A percentile compares a stretch with the other conserved stretches of the same genome.
Conservation (phyloP, 2,113 vertebrate species). For the Seriola quinqueradiata region DNA sequence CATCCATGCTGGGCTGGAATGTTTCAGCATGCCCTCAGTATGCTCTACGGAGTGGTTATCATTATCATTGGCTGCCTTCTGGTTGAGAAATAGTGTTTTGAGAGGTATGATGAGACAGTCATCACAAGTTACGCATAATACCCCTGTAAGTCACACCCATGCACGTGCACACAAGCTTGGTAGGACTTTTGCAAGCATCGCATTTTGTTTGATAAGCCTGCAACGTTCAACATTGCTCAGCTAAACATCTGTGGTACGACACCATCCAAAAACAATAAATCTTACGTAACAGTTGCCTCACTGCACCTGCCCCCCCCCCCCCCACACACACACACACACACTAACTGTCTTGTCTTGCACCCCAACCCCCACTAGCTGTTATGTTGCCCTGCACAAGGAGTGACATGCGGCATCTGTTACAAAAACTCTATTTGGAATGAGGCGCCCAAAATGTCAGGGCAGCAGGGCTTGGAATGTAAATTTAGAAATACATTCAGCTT, state of each 20-base stretch:
- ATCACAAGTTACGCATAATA: slow-evolving; percentile 37
- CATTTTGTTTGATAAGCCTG: slow-evolving; percentile 36
- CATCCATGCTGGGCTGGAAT: slow-evolving; percentile 61
- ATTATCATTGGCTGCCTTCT: slow-evolving; percentile 35
- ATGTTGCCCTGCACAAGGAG: slow-evolving; percentile 24
- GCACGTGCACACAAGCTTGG: slow-evolving; percentile 13
- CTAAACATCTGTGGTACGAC: slow-evolving; percentile 40
- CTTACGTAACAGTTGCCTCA: neutral
- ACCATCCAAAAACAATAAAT: slow-evolving; percentile 5
- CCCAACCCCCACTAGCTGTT: neutral
- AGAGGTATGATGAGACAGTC: slow-evolving; percentile 45
- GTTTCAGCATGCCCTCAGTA: slow-evolving; percentile 52
- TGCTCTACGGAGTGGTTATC: slow-evolving; percentile 40
- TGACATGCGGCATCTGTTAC: slow-evolving; percentile 60
- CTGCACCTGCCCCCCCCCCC: neutral
- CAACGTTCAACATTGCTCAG: neutral
- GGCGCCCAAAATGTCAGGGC: slow-evolving; percentile 56
- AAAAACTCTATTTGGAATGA: slow-evolving; percentile 52
- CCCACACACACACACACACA: too few relatives aligned
- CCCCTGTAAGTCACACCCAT: slow-evolving; percentile 54
- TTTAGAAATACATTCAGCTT: slow-evolving; percentile 58
- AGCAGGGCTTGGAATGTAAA: slow-evolving; percentile 66
- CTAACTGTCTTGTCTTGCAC: neutral
- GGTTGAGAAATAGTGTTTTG: slow-evolving; percentile 68
- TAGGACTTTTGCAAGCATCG: neutral